phyloP scores from a whole-genome alignment of 2,797 vertebrate genomes.

The Lepus oiostolus region DNA sequence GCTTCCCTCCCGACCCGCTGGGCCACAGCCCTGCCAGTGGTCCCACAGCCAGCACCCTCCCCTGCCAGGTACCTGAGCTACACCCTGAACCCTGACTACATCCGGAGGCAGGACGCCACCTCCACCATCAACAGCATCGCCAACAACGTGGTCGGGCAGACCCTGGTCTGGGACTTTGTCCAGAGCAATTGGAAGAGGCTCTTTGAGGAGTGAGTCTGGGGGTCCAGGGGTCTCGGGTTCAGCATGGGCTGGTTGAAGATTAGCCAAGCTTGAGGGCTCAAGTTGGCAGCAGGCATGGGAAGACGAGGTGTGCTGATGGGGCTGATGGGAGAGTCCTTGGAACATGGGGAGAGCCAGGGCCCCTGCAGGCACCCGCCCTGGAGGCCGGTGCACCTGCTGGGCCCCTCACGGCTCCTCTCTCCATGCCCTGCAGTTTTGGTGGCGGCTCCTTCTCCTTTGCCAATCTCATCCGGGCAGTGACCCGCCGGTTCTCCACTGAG shows the following conservation, averaged over 20 bases:
- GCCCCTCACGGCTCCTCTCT: fast-evolving
- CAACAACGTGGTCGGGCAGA: constrained; percentile 92
- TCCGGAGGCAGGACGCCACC: constrained; percentile 95
- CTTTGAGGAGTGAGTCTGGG: constrained; percentile 90
- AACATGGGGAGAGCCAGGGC: not conserved
- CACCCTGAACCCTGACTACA: constrained; percentile 90
- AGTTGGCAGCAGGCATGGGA: not conserved
- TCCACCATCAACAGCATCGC: constrained; percentile 92
- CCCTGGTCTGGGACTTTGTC: constrained; percentile 96
- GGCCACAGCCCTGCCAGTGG: not conserved
- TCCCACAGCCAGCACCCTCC: fast-evolving
- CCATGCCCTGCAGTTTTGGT: constrained; percentile 89
- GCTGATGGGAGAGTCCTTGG: fast-evolving
- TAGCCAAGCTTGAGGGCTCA: not conserved
- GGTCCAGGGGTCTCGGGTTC: not conserved
- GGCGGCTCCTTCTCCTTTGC: constrained; percentile 94
- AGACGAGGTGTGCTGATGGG: fast-evolving
- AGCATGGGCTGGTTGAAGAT: fast-evolving
- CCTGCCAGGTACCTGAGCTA: constrained; percentile 93
- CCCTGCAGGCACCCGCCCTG: not conserved
- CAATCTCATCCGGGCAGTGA: constrained; percentile 90
- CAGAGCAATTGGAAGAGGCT: constrained; percentile 91
- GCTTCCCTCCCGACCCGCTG: not conserved
- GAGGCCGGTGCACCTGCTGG: fast-evolving
- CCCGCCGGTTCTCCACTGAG: constrained; percentile 91